Percentiles rank a stretch among this genome's conserved stretches.
phyloP scores from a whole-genome alignment of 1,140 invertebrate species.

The Cotesia typhae region DNA sequence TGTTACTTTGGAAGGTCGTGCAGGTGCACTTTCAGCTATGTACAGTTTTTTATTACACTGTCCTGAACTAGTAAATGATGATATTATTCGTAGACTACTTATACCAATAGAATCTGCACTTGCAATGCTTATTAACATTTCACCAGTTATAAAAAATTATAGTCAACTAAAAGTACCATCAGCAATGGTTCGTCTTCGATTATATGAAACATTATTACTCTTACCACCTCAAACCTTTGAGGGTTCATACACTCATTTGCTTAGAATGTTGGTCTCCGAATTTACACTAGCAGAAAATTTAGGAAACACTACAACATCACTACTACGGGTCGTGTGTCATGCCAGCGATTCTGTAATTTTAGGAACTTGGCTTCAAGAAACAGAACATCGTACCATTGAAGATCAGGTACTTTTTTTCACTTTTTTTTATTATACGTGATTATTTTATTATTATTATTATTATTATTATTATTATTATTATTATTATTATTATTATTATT shows the following conservation, averaged over 20 bases:
- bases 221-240: conserved; percentile 86
- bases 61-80: conserved; percentile 89
- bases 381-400: conserved; percentile 95
- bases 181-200: conserved; percentile 88
- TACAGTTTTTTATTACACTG: conserved; percentile 93
- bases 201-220: conserved; percentile 89
- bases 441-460: no score
- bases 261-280: conserved; percentile 96
- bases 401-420: conserved; percentile 81
- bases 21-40: conserved; percentile 94
- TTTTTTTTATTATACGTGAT: conserved; percentile 14
- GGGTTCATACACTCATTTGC: conserved; percentile 83
- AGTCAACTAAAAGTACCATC: conserved; percentile 93
- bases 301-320: conserved; percentile 92
- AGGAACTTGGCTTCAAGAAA: conserved; percentile 90
- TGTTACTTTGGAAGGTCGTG: conserved; percentile 94
- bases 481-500: no score
- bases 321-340: conserved; percentile 87
- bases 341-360: conserved; percentile 89
- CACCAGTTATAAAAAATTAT: conserved; percentile 88
- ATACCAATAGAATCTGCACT: conserved; percentile 94
- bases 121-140: conserved; percentile 89
- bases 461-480: no score
- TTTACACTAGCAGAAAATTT: conserved; percentile 95
- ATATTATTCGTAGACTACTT: conserved; percentile 86